Evolutionary conservation across 2,888 invertebrate genomes (phyloP).

Genomic region (Rhagium mordax): DNA sequence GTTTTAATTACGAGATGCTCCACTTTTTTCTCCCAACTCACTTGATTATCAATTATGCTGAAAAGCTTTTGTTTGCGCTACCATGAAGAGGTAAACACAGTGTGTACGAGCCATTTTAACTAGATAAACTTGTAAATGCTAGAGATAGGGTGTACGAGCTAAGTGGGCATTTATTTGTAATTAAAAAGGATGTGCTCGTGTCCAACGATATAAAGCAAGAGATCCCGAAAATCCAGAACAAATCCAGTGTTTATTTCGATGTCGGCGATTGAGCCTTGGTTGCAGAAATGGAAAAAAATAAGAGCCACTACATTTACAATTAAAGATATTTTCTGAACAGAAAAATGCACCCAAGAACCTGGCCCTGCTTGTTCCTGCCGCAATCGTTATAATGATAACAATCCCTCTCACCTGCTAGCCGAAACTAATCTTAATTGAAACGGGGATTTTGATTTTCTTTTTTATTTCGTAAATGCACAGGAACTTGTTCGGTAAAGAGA

Average conservation of each 20-base stretch:
- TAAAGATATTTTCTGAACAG: too few relatives aligned
- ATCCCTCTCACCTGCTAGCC: conserved; percentile 8
- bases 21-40: conserved; percentile 22
- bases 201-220: too few relatives aligned
- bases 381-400: neutral
- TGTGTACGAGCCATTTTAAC: neutral
- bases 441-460: conserved; percentile 33
- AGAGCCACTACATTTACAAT: too few relatives aligned
- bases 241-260: too few relatives aligned
- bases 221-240: too few relatives aligned
- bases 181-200: neutral
- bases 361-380: neutral
- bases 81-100: conserved; percentile 8
- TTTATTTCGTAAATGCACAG: conserved; percentile 5
- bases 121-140: conserved; percentile 14
- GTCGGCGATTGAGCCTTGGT: too few relatives aligned
- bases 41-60: conserved; percentile 37
- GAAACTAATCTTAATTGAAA: conserved; percentile 43
- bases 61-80: conserved; percentile 24
- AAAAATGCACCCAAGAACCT: too few relatives aligned
- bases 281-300: too few relatives aligned
- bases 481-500: conserved; percentile 6
- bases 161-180: neutral
- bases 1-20: conserved; percentile 25
- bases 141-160: neutral